Percentiles rank a stretch among this genome's conserved stretches.
Conservation (phyloP, 2,797 vertebrate species). For the Lindbergichthys nudifrons region DNA sequence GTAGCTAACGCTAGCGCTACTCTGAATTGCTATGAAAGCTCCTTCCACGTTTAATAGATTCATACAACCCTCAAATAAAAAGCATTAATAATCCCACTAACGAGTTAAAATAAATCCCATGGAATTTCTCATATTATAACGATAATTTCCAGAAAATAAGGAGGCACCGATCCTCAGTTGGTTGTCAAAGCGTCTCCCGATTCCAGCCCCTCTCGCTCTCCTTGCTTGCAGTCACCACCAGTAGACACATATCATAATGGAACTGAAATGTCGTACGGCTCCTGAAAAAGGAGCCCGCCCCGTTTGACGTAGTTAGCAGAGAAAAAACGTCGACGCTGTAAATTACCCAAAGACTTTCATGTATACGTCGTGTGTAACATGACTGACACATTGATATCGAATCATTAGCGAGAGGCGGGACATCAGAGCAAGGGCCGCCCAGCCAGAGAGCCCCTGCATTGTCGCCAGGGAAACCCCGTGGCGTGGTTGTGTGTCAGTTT, state of each 20-base stretch:
- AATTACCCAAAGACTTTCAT: conserved; percentile 64
- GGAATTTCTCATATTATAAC: conserved; percentile 70
- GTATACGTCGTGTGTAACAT: background rate
- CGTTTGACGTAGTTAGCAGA: conserved; percentile 40
- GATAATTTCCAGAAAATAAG: conserved; percentile 65
- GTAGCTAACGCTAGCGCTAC: conserved; percentile 73
- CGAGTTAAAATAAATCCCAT: conserved; percentile 75
- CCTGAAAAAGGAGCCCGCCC: conserved; percentile 67
- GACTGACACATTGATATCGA: conserved; percentile 66
- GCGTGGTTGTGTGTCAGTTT: conserved; percentile 94
- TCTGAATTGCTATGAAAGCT: conserved; percentile 55
- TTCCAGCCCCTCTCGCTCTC: conserved; percentile 63
- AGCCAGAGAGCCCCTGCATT: conserved; percentile 88
- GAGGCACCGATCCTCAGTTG: conserved; percentile 69
- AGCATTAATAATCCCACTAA: conserved; percentile 70
- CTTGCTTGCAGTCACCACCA: conserved; percentile 58
- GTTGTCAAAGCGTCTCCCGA: conserved; percentile 60
- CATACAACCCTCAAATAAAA: conserved; percentile 66
- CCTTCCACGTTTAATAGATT: conserved; percentile 67
- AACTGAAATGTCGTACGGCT: conserved; percentile 60
- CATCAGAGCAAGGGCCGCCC: conserved; percentile 62
- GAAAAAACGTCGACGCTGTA: conserved; percentile 21
- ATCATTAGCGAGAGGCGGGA: conserved; percentile 61
- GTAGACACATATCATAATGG: conserved; percentile 48
- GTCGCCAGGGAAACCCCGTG: conserved; percentile 92